Evolutionary conservation across 2,888 invertebrate species (phyloP).

Genomic region (Lasioglossum calceatum): DNA sequence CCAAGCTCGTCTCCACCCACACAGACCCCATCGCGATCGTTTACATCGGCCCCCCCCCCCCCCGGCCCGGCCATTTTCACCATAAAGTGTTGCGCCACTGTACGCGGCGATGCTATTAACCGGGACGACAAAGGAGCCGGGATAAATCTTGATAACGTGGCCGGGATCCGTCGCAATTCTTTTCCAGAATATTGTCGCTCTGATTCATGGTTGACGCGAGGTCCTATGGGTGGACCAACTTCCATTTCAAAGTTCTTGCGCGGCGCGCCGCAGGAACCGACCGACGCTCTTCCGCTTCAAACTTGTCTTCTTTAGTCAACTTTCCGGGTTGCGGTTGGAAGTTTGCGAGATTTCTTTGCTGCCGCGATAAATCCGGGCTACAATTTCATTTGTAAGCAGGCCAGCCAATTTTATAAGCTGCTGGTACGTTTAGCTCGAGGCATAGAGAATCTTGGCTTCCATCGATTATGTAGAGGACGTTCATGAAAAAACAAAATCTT

Average conservation of each 20-base stretch:
- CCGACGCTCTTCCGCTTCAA: constrained; percentile 8
- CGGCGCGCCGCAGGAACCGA: background rate
- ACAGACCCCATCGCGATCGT: constrained; percentile 33
- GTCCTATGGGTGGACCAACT: background rate
- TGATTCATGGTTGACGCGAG: constrained; percentile 44
- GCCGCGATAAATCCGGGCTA: background rate
- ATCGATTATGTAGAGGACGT: no score
- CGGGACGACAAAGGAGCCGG: constrained; percentile 31
- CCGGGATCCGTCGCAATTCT: constrained; percentile 31
- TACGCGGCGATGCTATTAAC: constrained; percentile 53
- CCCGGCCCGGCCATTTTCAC: constrained; percentile 52
- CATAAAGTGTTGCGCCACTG: constrained; percentile 52
- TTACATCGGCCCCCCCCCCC: constrained; percentile 37
- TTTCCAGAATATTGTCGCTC: constrained; percentile 30
- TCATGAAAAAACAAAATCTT: no score
- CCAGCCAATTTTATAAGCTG: background rate
- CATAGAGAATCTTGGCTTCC: background rate
- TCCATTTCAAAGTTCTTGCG: constrained; percentile 22
- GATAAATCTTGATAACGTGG: constrained; percentile 56
- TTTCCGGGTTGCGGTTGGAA: background rate
- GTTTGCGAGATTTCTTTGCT: background rate
- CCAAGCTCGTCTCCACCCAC: constrained; percentile 27
- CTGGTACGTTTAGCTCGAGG: background rate
- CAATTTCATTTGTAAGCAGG: background rate
- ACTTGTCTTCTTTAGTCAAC: constrained; percentile 10